These are phyloP conservation scores for Ispidina lecontei DNA, from an alignment of 2,797 vertebrate species.

Conservation along the genomic window DNA sequence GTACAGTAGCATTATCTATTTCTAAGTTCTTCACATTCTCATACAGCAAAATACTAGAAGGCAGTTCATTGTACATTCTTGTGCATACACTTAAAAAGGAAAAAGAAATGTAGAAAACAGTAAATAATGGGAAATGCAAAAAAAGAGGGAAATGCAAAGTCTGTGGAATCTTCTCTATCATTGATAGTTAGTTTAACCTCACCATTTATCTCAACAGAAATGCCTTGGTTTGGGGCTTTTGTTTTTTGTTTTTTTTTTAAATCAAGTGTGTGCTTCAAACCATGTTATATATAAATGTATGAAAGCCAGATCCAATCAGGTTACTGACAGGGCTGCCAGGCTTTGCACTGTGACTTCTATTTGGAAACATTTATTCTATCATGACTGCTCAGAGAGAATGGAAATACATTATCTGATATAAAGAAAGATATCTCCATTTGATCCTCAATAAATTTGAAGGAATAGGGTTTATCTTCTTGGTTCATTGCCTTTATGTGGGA, in stretches of 20 bases:
- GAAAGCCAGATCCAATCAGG: neutral
- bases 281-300: neutral
- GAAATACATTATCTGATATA: slow-evolving; percentile 6
- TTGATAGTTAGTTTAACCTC: neutral
- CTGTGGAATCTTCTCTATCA: neutral
- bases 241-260: neutral
- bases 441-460: slow-evolving; percentile 42
- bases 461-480: slow-evolving; percentile 19
- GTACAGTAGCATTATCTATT: neutral
- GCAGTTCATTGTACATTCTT: neutral
- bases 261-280: neutral
- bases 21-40: slow-evolving; percentile 6
- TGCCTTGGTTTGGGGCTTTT: neutral
- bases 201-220: neutral
- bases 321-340: neutral
- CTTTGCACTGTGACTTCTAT: neutral
- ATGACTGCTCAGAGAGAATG: slow-evolving; percentile 1
- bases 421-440: slow-evolving; percentile 44
- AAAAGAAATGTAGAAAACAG: neutral
- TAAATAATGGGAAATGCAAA: neutral
- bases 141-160: neutral
- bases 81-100: neutral
- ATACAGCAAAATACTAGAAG: neutral
- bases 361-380: slow-evolving; percentile 6
- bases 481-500: slow-evolving; percentile 10